Evolutionary conservation across 2,888 invertebrate genomes (phyloP), one percentile per base, ranked within the genome.

Genomic region (Dasysyrphus albostriatus): DNA sequence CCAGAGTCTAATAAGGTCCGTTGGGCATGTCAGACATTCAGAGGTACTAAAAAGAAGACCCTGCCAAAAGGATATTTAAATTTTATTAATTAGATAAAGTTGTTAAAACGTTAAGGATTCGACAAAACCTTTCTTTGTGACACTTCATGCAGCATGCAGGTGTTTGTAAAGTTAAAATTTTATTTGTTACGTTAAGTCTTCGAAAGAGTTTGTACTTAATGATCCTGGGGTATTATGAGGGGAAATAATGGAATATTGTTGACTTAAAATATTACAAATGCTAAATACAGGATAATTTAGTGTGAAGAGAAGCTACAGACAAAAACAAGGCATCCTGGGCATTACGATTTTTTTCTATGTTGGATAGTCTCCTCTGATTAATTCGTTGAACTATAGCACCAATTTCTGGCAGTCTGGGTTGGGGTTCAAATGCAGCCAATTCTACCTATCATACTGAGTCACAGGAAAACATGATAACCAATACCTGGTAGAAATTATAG

Each of bases 1-100:
- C 98, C 98, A 99, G 47, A 99, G 93, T 10, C 98, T 94, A 70
- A 98, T 95, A 77, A 99, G 93, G 91, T 98, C 98, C 19, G 96
- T 94, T 0, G 97, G 95, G 77, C 94, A 94, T 88, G 95, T 95
- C 61, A 98, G 93, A 90, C 98, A 98, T 89, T 99, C 98, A 89
- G 96, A 96, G 1, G 96, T 95, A 91, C 98, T 97, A 92, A 99
- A 98, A 73, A 99, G 93, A 61, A 99, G 93, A 39, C 98, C 98
- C 97, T 98, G 93, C 12, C 7, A 3, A 49, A 37, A 51, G 7
- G 24, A 51, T 73, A 19, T 29, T 39, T 10, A 59, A 37, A 59
- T 24, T 2, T 73, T 54, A 2, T 10, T 44, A 3, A 24, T 80
- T 47, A 83, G 34, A n/a, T 75, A 47, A 59, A 24, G 24, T 7